These are phyloP conservation scores for Tyto alba DNA, from an alignment of 2,113 vertebrate genomes.

Conservation along the genomic window DNA sequence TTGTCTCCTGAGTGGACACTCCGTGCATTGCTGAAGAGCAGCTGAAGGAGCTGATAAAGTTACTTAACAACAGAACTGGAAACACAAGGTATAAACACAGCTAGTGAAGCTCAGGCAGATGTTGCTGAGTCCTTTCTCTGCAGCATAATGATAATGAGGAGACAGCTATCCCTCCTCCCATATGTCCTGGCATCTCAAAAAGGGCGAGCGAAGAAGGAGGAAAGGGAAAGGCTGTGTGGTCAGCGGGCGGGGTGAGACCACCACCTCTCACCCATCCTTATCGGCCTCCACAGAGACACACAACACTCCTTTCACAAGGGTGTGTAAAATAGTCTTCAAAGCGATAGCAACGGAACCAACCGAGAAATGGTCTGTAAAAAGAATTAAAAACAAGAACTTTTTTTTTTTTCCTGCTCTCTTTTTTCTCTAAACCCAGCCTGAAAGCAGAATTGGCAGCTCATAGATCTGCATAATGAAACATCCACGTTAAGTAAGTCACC, in stretches of 20 bases:
- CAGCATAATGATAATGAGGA: neutral
- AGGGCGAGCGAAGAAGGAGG: neutral
- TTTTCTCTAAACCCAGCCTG: neutral
- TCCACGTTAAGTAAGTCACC: neutral
- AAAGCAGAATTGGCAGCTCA: neutral
- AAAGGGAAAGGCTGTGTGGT: conserved; percentile 44
- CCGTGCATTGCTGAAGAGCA: neutral
- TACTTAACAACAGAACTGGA: neutral
- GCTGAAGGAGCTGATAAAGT: neutral
- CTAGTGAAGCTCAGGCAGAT: neutral
- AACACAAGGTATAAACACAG: neutral
- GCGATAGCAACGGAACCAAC: conserved; percentile 48
- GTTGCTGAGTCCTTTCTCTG: neutral
- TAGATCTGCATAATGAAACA: neutral
- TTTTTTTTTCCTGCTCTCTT: neutral
- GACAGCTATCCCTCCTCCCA: conserved; percentile 4
- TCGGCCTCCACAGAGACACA: neutral
- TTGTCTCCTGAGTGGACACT: neutral
- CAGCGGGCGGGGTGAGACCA: conserved; percentile 1
- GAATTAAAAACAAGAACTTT: accelerated
- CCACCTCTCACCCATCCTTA: neutral
- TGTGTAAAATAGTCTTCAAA: neutral
- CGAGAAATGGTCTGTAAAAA: neutral
- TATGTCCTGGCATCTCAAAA: neutral
- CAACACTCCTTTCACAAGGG: neutral